Evolutionary conservation across 2,888 invertebrate genomes (phyloP).

Genomic region (Campaea margaritaria): DNA sequence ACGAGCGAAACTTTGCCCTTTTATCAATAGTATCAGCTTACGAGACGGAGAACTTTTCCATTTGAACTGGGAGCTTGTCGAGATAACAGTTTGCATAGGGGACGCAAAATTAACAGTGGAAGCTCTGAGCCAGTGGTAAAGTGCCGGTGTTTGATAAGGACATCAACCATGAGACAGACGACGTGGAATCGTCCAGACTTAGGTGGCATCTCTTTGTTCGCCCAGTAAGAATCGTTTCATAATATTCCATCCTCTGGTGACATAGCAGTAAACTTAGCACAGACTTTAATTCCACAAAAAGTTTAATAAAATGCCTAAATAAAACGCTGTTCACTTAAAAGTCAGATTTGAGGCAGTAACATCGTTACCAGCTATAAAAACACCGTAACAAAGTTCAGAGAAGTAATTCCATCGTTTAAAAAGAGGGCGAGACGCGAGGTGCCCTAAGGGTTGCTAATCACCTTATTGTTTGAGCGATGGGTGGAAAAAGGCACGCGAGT

Average conservation of each 20-base stretch:
- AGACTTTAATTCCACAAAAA: slow-evolving; percentile 17
- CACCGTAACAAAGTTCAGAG: slow-evolving; percentile 58
- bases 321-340: slow-evolving; percentile 23
- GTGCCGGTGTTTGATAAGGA: background rate
- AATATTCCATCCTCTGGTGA: slow-evolving; percentile 5
- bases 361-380: slow-evolving; percentile 57
- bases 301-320: slow-evolving; percentile 23
- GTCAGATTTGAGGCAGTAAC: slow-evolving; percentile 35
- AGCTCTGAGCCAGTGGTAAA: background rate
- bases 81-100: slow-evolving; percentile 33
- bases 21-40: slow-evolving; percentile 38
- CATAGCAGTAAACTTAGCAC: slow-evolving; percentile 5
- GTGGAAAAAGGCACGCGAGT: slow-evolving; percentile 53
- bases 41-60: slow-evolving; percentile 39
- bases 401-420: slow-evolving; percentile 63
- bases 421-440: slow-evolving; percentile 55
- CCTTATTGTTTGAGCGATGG: slow-evolving; percentile 62
- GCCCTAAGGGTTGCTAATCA: slow-evolving; percentile 68
- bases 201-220: background rate
- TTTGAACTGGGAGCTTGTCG: slow-evolving; percentile 31
- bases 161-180: background rate
- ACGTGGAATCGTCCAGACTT: background rate
- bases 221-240: background rate
- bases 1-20: slow-evolving; percentile 26
- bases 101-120: slow-evolving; percentile 22